A percentile compares a stretch with the other conserved stretches of the same genome.
Evolutionary conservation across 1,140 invertebrate species (phyloP).

Genomic region (Panonychus citri): DNA sequence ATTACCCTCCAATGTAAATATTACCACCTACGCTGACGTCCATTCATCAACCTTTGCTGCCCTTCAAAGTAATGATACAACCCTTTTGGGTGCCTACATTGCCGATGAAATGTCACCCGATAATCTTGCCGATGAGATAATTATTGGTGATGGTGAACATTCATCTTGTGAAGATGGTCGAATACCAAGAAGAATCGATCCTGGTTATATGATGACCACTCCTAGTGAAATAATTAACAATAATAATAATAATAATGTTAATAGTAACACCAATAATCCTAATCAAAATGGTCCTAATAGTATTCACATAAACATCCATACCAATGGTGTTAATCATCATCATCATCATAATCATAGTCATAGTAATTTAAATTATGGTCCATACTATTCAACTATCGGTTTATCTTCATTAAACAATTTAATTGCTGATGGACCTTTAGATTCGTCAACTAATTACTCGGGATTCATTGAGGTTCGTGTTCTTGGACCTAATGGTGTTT

Average conservation of each 20-base stretch:
- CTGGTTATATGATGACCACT: neutral
- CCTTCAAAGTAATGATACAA: neutral
- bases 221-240: neutral
- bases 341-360: no score
- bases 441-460: constrained; percentile 16
- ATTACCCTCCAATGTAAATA: constrained; percentile 10
- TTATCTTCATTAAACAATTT: constrained; percentile 20
- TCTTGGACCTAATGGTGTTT: constrained; percentile 13
- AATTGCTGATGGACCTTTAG: constrained; percentile 13
- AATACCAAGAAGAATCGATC: neutral
- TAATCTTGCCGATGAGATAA: constrained; percentile 6
- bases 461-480: constrained; percentile 16
- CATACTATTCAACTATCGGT: neutral
- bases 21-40: constrained; percentile 14
- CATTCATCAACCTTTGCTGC: constrained; percentile 3
- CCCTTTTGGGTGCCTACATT: constrained; percentile 14
- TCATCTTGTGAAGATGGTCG: neutral
- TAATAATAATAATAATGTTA: neutral
- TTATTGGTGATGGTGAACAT: constrained; percentile 8
- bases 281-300: no score
- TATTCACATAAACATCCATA: no score
- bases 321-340: no score
- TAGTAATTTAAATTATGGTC: neutral
- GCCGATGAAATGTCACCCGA: constrained; percentile 14
- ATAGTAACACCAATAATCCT: constrained; percentile 8